These are phyloP conservation scores for Drosophila atroscutellata DNA, from an alignment of 2,888 invertebrate genomes.

Conservation along the genomic window DNA sequence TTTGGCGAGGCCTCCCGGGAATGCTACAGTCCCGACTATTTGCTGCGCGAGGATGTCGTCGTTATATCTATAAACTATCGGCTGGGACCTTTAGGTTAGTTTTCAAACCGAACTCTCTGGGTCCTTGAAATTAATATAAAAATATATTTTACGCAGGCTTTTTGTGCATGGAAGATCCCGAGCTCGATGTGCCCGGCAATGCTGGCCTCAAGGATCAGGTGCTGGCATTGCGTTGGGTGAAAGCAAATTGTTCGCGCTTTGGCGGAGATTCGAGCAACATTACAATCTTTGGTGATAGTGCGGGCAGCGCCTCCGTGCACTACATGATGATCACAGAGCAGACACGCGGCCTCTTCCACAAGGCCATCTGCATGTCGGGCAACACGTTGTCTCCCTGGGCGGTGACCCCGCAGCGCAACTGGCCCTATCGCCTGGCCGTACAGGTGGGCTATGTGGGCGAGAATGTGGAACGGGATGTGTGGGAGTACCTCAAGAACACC, in stretches of 20 bases:
- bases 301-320: slow-evolving; percentile 86
- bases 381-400: slow-evolving; percentile 83
- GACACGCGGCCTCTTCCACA: slow-evolving; percentile 84
- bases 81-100: slow-evolving; percentile 85
- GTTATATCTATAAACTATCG: slow-evolving; percentile 86
- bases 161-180: slow-evolving; percentile 85
- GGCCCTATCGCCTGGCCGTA: slow-evolving; percentile 83
- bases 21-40: slow-evolving; percentile 85
- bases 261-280: slow-evolving; percentile 86
- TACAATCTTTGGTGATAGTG: slow-evolving; percentile 86
- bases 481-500: slow-evolving; percentile 83
- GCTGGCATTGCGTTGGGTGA: slow-evolving; percentile 86
- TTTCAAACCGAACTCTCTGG: no score
- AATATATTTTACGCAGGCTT: slow-evolving; percentile 82
- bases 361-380: slow-evolving; percentile 84
- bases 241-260: slow-evolving; percentile 86
- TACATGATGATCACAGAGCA: slow-evolving; percentile 86
- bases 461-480: slow-evolving; percentile 82
- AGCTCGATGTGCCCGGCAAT: slow-evolving; percentile 86
- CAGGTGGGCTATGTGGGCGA: slow-evolving; percentile 81
- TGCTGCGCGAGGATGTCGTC: slow-evolving; percentile 85
- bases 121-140: background rate
- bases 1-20: slow-evolving; percentile 85
- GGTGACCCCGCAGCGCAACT: slow-evolving; percentile 80
- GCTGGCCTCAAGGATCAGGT: slow-evolving; percentile 86